Percentiles rank a stretch among this genome's conserved stretches.
Conservation (phyloP, 1,140 invertebrate genomes). For the Diploscapter pachys region DNA sequence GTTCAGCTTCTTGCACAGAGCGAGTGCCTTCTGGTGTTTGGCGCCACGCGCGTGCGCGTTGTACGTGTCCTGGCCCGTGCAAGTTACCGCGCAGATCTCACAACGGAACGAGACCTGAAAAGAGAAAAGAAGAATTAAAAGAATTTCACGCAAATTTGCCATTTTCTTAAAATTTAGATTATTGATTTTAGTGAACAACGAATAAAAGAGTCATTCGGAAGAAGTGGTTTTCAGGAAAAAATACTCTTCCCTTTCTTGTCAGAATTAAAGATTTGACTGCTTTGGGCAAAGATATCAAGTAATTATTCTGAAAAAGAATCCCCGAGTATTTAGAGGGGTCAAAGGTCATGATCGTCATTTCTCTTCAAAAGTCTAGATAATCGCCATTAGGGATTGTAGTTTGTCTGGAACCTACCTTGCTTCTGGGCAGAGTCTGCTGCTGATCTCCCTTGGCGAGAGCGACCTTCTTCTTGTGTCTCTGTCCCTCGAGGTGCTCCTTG, state of each 20-base stretch:
- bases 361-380: neutral
- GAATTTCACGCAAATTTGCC: neutral
- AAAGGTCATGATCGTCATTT: neutral
- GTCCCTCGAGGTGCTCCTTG: conserved; percentile 91
- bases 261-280: too few relatives aligned
- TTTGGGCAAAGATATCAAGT: too few relatives aligned
- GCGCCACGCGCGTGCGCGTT: conserved; percentile 92
- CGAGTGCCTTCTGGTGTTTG: conserved; percentile 82
- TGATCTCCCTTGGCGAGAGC: conserved; percentile 73
- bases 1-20: conserved; percentile 71
- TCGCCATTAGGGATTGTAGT: neutral
- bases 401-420: conserved; percentile 25
- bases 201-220: too few relatives aligned
- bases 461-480: conserved; percentile 98
- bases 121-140: neutral
- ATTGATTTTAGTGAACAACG: neutral
- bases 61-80: conserved; percentile 93
- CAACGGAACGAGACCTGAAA: conserved; percentile 64
- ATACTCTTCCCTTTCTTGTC: neutral
- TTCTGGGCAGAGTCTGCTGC: conserved; percentile 28
- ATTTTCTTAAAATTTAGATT: neutral
- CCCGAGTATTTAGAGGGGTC: too few relatives aligned
- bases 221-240: conserved; percentile 8
- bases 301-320: too few relatives aligned
- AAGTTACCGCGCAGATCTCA: conserved; percentile 89